Evolutionary conservation across 2,888 invertebrate genomes (phyloP), one percentile per base, ranked within the genome.

Genomic region (Labia minor): DNA sequence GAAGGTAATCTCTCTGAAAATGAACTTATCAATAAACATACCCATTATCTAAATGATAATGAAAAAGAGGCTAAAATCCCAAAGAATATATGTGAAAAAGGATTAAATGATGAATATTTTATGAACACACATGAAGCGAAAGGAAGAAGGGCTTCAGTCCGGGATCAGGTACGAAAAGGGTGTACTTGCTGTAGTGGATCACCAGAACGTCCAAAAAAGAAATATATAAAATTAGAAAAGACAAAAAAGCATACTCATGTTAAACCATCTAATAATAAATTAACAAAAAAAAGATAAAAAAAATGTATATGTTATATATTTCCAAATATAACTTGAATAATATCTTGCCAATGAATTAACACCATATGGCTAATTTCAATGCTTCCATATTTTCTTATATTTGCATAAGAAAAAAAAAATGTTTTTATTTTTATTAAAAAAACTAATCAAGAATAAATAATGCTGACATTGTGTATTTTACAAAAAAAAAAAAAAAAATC

Each of bases 161-260:
- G 85, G 0, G 84, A 84, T 6, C 82, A 83, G 10, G 84, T 84
- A 1, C 85, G 84, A 71, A 80, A 84, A 61, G 83, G 82, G 65
- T 85, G 85, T 73, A 81, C 81, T 37, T 85, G 86, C 74, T 86
- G 85, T 75, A 82, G 79, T 73, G 49, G 84, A 6, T 79, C 81
- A 0, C 81, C 83, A 0, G 80, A 81, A 1, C 80, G 83, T 8
- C 79, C 80, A 21, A 77, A 81, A 62, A 79, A 83, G 65, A 82
- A 83, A 49, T 49, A 49, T 49, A n/a, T 49, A 10, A 49, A 49
- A 16, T 49, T 49, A n/a, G 49, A 49, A 11, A 49, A 49, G 16
- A 49, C 49, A 49, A 49, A 49, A 49, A 49, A 49, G 14, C n/a
- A 10, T 4, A n/a, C 49, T n/a, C 49, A 49, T 49, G 2, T 49